phyloP scores from a whole-genome alignment of 2,888 invertebrate genomes.

The Oscheius sp. region DNA sequence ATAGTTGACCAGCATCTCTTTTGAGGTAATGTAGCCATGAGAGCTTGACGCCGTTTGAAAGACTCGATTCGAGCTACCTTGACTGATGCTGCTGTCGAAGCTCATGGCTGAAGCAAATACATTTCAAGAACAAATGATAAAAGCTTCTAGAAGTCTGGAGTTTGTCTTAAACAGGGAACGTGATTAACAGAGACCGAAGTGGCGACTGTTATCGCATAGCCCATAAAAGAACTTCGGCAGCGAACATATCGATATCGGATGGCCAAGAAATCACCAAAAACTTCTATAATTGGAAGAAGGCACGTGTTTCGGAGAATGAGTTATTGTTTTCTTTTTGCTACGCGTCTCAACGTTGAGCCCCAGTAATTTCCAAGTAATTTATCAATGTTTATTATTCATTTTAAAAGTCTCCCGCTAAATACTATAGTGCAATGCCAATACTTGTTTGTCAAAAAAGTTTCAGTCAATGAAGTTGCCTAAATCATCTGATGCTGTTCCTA shows the following conservation, averaged over 20 bases:
- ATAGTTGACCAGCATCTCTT: conserved; percentile 54
- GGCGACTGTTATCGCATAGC: conserved; percentile 32
- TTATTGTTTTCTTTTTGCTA: too few relatives aligned
- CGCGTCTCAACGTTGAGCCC: too few relatives aligned
- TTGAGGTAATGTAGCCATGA: conserved; percentile 50
- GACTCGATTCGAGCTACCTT: background rate
- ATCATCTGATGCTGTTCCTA: too few relatives aligned
- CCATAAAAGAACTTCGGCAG: conserved; percentile 36
- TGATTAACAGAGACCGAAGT: conserved; percentile 32
- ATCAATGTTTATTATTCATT: too few relatives aligned
- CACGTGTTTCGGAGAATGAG: too few relatives aligned
- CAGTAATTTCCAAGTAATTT: too few relatives aligned
- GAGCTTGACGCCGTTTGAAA: conserved; percentile 48
- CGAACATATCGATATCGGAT: conserved; percentile 33
- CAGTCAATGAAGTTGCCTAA: too few relatives aligned
- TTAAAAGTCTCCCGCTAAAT: too few relatives aligned
- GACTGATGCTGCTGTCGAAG: conserved; percentile 13
- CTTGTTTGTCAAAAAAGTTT: too few relatives aligned
- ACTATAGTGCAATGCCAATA: too few relatives aligned
- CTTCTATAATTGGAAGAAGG: background rate
- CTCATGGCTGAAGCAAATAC: background rate
- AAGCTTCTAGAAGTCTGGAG: conserved; percentile 1
- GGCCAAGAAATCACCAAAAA: conserved; percentile 28
- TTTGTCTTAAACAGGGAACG: conserved; percentile 26
- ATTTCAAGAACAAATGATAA: background rate